Base-by-base conservation (phyloP, 2,888 invertebrate species). In the Philopedon plagiatum region DNA sequence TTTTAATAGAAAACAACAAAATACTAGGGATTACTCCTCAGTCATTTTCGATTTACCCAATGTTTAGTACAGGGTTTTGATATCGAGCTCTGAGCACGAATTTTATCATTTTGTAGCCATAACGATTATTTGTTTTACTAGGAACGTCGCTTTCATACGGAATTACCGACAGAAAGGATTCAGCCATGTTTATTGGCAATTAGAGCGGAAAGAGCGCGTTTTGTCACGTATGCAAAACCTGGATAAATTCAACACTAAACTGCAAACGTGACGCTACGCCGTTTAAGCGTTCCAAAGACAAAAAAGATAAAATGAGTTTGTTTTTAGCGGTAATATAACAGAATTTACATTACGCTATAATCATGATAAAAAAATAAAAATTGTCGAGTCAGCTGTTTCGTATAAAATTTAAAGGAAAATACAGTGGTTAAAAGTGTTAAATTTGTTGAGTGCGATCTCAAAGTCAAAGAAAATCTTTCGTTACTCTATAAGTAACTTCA, bases 211-310 rank as follows among this genome's bases (percentile, higher is more conserved):
- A 54, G 39, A 63, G 18, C 65, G 60, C 62, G 65, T 73, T 69
- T 56, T 68, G 61, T 56, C 69, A 69, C 68, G 73, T 73, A 69
- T 61, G 64, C 72, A 63, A 54, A 73, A 73, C 64, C 64, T 49
- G 64, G 65, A 69, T 69, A 73, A 69, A 68, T 72, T 72, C 67
- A 67, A 58, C 67, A 58, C 63, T 69, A 64, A 64, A 60, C 44
- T 68, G 46, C 23, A 64, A 73, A 73, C 73, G 73, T 73, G 73
- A 68, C 19, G 56, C 41, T 51, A 51, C 29, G 56, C 56, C 13
- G 32, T 66, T 57, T 46, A 32, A 66, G 57, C 13, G 29, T 29
- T 51, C 29, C 15, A 21, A 21, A 21, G 4, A 5, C 21, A 46
- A 19, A 46, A 46, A 19, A 21, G 13, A 13, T 39, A 41, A 18